Base-by-base conservation (phyloP, 2,797 vertebrate species). In the Synanceia verrucosa region DNA sequence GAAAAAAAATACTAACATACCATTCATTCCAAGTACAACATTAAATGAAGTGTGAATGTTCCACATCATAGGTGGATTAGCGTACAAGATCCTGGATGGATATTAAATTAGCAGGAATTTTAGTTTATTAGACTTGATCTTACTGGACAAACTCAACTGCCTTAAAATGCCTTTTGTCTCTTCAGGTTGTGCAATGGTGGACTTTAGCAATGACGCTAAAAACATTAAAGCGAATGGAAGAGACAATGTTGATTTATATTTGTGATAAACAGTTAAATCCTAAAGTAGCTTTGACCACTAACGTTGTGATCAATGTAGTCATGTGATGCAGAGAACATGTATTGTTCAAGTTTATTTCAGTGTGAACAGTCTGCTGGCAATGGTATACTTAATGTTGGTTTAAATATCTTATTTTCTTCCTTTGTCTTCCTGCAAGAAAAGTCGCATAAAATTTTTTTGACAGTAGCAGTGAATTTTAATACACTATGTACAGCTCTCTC, bases 231-330 rank as follows among this genome's bases (percentile, higher is more conserved):
- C n/a, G 18, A 41, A 18, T 18, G 39, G 39, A 41, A 0, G 39
- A n/a, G 39, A 7, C 9, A 41, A 9, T 41, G 39, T 41, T 41
- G 37, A 41, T 41, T 41, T n/a, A 41, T 0, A 41, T 41, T 41
- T 41, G 39, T 0, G 39, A 41, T n/a, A 41, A 41, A 41, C 19
- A 6, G 11, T 11, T 0, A 4, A 8, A 19, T 44, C 0, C 19
- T 19, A 44, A 4, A 0, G n/a, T 19, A 43, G 41, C 41, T 19
- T n/a, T 10, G 41, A 43, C 18, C 18, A 0, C 1, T 10, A 16
- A 43, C 43, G 10, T 21, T 7, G 18, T 44, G 43, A 21, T 44
- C n/a, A 16, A 44, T 44, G 19, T 10, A 44, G 43, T 44, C n/a
- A 44, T 21, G 43, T 44, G 43, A 21, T 44, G 41, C 41, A 44